Base-by-base conservation (phyloP, 2,113 vertebrate genomes). In the Microcebus jonahi region DNA sequence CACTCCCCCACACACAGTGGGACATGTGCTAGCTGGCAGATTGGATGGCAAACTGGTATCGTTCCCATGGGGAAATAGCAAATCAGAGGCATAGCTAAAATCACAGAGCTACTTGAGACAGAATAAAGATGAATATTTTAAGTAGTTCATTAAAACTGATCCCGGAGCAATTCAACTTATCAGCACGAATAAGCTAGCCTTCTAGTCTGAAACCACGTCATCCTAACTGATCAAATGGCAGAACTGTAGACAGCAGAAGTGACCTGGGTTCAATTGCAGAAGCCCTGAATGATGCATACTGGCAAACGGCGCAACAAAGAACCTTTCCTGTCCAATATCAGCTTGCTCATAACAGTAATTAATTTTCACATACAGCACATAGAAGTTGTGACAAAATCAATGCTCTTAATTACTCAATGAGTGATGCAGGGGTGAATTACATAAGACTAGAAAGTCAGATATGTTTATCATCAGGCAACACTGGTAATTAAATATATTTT, bases 401-500 rank as follows among this genome's bases (percentile, higher is more conserved):
- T 84, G 39, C 2, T 80, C 13, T 70, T 88, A 84, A 95, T 92
- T 90, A 96, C 84, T 88, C 88, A 90, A 4, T 75, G 50, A 90
- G 29, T 14, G 21, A 7, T 18, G 2, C 50, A 34, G 42, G 77
- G 31, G 34, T 97, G 53, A 87, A 92, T 36, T 50, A 29, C 31
- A 55, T 29, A 55, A 80, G 65, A 68, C 17, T 57, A 55, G 23
- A 20, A 31, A 90, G 61, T 83, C 15, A 48, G 13, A 81, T 65
- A 34, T 82, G 45, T 36, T 89, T 96, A 82, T 34, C 77, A 85
- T 86, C 67, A 89, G 53, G 13, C 53, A 93, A 67, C 18, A 34
- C 6, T 50, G 18, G 18, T 85, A 91, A 95, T 82, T 96, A 81
- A 88, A 83, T 88, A 84, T 88, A 77, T 76, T 81, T 91, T 88